Evolutionary conservation across 2,888 invertebrate species (phyloP).

Genomic region (Campopleginae sp.): DNA sequence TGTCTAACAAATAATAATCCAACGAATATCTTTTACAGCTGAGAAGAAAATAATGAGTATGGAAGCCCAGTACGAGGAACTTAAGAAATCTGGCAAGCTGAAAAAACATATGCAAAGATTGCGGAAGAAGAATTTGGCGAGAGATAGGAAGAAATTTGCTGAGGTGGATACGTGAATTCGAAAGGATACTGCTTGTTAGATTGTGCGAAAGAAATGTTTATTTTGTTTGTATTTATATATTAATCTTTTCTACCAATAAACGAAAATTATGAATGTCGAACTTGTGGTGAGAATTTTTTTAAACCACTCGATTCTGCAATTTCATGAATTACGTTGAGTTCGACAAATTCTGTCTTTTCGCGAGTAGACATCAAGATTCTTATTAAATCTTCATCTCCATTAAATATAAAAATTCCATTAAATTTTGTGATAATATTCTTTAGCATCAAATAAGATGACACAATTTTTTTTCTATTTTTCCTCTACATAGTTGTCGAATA

Average conservation of each 20-base stretch:
- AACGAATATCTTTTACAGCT: slow-evolving; percentile 85
- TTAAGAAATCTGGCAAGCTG: slow-evolving; percentile 91
- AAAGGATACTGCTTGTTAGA: not conserved
- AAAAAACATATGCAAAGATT: slow-evolving; percentile 93
- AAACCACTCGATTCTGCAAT: no score
- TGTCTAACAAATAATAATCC: not conserved
- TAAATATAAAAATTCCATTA: no score
- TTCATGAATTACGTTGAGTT: no score
- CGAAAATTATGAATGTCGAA: not conserved
- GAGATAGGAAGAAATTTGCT: slow-evolving; percentile 75
- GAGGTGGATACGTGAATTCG: slow-evolving; percentile 25
- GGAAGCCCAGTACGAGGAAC: slow-evolving; percentile 91
- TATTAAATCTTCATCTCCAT: no score
- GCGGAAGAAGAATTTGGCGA: slow-evolving; percentile 89
- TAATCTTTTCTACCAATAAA: slow-evolving; percentile 34
- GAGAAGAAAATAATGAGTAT: slow-evolving; percentile 91
- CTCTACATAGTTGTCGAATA: no score
- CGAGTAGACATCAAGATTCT: no score
- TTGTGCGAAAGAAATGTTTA: not conserved
- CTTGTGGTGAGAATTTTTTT: not conserved
- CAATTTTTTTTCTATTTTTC: no score
- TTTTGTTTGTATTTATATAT: slow-evolving; percentile 19
- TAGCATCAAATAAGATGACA: no score
- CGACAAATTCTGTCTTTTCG: not conserved
- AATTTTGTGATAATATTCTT: no score